A percentile compares a stretch with the other conserved stretches of the same genome.
These are phyloP conservation scores for Chloroceryle amazona DNA, from an alignment of 2,797 vertebrate genomes.

Conservation along the genomic window DNA sequence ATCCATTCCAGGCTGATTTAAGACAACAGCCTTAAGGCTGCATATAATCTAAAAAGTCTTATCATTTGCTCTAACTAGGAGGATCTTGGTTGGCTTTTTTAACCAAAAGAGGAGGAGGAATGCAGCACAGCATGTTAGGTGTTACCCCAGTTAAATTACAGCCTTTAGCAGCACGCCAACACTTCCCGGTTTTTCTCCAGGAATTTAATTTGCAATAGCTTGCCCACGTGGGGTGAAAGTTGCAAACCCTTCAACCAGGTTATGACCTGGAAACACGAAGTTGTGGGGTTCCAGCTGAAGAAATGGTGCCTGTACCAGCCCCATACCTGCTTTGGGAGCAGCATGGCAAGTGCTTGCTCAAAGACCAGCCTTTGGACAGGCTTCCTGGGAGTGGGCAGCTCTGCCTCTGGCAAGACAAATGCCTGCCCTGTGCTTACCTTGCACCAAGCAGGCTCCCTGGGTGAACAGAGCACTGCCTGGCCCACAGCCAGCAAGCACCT, in stretches of 20 bases:
- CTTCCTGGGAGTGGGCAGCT: rapidly evolving
- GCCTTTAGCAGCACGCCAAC: rapidly evolving
- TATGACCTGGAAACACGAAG: background rate
- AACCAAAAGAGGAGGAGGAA: background rate
- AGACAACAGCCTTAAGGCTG: background rate
- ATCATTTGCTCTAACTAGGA: rapidly evolving
- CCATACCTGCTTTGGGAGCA: rapidly evolving
- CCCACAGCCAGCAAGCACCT: background rate
- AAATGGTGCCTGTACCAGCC: background rate
- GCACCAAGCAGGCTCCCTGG: background rate
- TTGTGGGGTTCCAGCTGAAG: background rate
- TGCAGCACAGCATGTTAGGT: background rate
- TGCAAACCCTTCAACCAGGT: background rate
- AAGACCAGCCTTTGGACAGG: background rate
- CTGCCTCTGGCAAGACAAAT: rapidly evolving
- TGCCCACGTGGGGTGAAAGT: background rate
- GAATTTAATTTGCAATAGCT: background rate
- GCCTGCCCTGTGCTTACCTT: background rate
- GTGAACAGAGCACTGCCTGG: background rate
- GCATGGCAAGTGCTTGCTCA: background rate
- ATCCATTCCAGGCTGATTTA: background rate
- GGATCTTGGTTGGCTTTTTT: background rate
- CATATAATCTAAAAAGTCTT: rapidly evolving
- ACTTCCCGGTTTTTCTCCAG: background rate
- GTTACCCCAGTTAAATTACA: background rate